Base-by-base conservation (phyloP, 2,113 vertebrate genomes). In the Hemicordylus capensis region DNA sequence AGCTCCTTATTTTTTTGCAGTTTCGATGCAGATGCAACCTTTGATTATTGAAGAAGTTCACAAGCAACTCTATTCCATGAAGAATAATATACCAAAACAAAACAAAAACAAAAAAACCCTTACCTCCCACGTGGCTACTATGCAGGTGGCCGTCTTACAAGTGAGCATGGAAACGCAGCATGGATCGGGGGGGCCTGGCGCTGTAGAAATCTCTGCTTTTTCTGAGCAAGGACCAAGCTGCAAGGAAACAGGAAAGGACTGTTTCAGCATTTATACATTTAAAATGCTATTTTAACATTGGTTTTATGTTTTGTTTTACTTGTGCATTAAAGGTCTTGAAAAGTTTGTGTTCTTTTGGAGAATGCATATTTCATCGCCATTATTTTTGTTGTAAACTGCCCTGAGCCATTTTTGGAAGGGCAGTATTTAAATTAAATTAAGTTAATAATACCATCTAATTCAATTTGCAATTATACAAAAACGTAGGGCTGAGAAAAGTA, bases 51-150 rank as follows among this genome's bases (percentile, higher is more conserved):
- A 81, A 46, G 3, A 4, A 51, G 39, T 17, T 37, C n/a, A 11
- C 19, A 5, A 37, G 10, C 64, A 81, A 28, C 39, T 54, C 34
- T 9, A 46, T 46, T 83, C 24, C 28, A 24, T 15, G n/a, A 73
- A 48, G 24, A 48, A 31, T 31, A 46, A 28, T 72, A 56, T 34
- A 7, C n/a, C 51, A 67, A 26, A 22, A 31, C 11, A 1, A 44
- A 4, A 22, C 22, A 64, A 4, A 42, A n/a, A 24, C 11, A 19
- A 14, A 46, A 10, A 6, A 79, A 31, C 76, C 93, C 95, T 69
- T 93, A 97, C 97, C 95, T 95, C 95, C 97, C 97, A 97, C 0
- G 91, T 95, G 70, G 95, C 93, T n/a, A 94, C 89, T 61, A 95
- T 94, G 81, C 95, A 97, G 1, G 93, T 95, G 39, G 96, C 94